Percentiles rank a stretch among this genome's conserved stretches.
These are phyloP conservation scores for Trematocara marginatum DNA, from an alignment of 2,113 vertebrate species.

Conservation along the genomic window DNA sequence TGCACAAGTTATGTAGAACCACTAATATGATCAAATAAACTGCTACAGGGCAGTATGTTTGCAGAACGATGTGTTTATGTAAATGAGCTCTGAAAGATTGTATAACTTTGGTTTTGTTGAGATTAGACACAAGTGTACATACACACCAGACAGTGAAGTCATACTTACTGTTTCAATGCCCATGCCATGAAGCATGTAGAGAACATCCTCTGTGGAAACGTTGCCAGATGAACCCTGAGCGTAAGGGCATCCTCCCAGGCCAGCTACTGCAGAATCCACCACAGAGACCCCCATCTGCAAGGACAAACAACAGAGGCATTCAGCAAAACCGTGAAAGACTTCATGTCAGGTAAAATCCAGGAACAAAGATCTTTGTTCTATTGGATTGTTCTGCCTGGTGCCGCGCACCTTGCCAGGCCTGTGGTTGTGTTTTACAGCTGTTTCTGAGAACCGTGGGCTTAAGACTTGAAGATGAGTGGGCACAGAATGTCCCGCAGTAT, in stretches of 20 bases:
- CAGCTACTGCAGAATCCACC: constrained; percentile 89
- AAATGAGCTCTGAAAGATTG: constrained; percentile 1
- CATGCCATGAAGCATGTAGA: constrained; percentile 93
- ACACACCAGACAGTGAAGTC: not conserved
- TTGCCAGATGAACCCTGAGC: constrained; percentile 92
- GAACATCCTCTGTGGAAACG: constrained; percentile 89
- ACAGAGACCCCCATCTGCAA: constrained; percentile 90
- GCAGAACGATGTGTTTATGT: constrained; percentile 34
- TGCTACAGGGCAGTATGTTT: constrained; percentile 25
- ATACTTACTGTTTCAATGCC: constrained; percentile 87
- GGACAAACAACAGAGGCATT: constrained; percentile 54
- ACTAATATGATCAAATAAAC: constrained; percentile 47
- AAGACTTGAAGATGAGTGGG: constrained; percentile 54
- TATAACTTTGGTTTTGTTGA: not conserved
- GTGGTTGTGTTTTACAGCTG: constrained; percentile 52
- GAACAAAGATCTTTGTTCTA: constrained; percentile 65
- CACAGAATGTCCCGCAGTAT: constrained; percentile 49
- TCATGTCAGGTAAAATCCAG: constrained; percentile 28
- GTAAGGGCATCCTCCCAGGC: constrained; percentile 91
- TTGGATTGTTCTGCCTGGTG: constrained; percentile 19
- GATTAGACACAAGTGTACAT: constrained; percentile 6
- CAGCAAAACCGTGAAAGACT: not conserved
- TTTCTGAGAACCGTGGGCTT: constrained; percentile 43
- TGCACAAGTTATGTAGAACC: constrained; percentile 28
- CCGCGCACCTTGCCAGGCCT: constrained; percentile 34